Evolutionary conservation across 2,113 vertebrate genomes (phyloP), one percentile per base, ranked within the genome.

Genomic region (Toxotes chatareus): DNA sequence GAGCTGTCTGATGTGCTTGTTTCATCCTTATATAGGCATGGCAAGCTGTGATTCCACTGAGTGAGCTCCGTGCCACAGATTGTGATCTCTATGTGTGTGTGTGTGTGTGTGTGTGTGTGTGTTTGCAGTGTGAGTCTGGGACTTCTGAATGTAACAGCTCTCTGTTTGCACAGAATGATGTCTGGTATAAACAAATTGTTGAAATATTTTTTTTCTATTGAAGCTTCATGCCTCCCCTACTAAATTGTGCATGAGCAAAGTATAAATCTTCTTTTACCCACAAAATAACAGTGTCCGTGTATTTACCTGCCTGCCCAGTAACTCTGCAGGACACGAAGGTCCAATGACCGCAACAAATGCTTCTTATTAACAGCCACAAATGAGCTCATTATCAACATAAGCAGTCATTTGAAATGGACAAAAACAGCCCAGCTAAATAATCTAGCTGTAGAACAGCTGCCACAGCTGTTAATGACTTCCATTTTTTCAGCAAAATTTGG

Each of bases 21-120:
- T 86, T 76, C 74, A 84, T 88, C 91, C 92, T 91, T 92, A 93
- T 91, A 91, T 93, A 88, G 92, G 23, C 92, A 93, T 79, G 66
- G 56, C 65, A 86, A 73, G 77, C 83, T 82, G 71, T 69, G 66
- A 81, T 34, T 77, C 68, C 59, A 47, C 53, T 1, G 49, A 60
- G 68, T 21, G 19, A 71, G 82, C 62, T 79, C 65, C 0, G 1
- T 62, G 80, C 46, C 60, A 73, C 60, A 63, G 34, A 60, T 36
- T 70, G 79, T 2, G 42, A 34, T 66, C 31, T 61, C 42, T 38
- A 4, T 56, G 56, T 44, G 36, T 61, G 46, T 44, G 42, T 49
- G 60, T 31, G 40, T 67, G 67, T 57, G 42, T 68, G 68, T 59
- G 55, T 47, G 7, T 73, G 51, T 38, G 47, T 51, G 40, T 63